Conservation (phyloP, 2,888 invertebrate genomes). For the Synanthedon tipuliformis region DNA sequence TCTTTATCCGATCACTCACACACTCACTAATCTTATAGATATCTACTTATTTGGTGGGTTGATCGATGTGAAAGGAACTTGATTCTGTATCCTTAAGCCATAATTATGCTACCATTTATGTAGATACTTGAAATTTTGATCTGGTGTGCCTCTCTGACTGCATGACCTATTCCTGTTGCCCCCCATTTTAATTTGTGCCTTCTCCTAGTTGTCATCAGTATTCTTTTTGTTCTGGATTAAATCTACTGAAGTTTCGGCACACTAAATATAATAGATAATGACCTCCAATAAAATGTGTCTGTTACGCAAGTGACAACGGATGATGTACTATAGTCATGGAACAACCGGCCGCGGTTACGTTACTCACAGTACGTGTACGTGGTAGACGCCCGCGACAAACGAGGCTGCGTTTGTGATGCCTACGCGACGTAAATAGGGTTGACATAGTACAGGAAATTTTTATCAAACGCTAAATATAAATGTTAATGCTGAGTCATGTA, state of each 20-base stretch:
- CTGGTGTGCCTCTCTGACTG: too few species aligned
- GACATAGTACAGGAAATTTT: background rate
- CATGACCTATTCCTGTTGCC: too few species aligned
- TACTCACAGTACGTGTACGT: conserved; percentile 7
- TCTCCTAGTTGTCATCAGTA: too few species aligned
- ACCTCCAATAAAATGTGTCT: background rate
- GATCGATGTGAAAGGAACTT: too few species aligned
- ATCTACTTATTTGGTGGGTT: too few species aligned
- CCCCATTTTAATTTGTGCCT: too few species aligned
- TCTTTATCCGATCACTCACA: background rate
- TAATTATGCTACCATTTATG: too few species aligned
- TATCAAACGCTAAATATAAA: background rate
- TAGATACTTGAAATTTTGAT: too few species aligned
- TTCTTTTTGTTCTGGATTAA: background rate
- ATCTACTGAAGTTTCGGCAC: background rate
- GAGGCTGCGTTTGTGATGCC: conserved; percentile 3
- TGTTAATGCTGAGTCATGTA: background rate
- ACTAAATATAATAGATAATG: background rate
- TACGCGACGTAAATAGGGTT: conserved; percentile 1
- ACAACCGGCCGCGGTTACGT: conserved; percentile 1
- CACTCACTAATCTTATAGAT: background rate
- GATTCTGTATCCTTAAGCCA: too few species aligned
- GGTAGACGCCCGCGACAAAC: conserved; percentile 12
- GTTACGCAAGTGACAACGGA: conserved; percentile 1
- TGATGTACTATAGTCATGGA: background rate